Percentiles rank a stretch among this genome's conserved stretches.
These are phyloP conservation scores for Chroicocephalus ridibundus DNA, from an alignment of 2,113 vertebrate species.

Conservation along the genomic window DNA sequence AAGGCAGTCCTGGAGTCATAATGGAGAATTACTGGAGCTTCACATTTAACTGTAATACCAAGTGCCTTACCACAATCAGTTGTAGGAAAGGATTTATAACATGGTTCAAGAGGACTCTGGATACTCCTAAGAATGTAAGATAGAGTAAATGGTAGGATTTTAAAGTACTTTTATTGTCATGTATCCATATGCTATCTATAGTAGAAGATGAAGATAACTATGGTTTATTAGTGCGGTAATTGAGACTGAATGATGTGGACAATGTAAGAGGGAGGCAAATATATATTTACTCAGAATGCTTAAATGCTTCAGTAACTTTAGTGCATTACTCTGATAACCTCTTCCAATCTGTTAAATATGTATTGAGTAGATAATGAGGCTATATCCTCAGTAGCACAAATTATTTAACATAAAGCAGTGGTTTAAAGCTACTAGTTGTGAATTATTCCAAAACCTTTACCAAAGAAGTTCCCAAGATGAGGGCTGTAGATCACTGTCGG, in stretches of 20 bases:
- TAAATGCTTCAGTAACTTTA: conserved; percentile 53
- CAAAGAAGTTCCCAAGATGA: neutral
- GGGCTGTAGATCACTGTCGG: neutral
- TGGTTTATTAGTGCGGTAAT: conserved; percentile 49
- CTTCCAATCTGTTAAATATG: conserved; percentile 49
- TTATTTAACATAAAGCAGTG: conserved; percentile 12
- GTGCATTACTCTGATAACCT: conserved; percentile 45
- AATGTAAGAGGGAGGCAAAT: conserved; percentile 40
- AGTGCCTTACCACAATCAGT: neutral
- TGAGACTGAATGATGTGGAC: conserved; percentile 24
- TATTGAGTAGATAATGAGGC: conserved; percentile 38
- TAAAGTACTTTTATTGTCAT: conserved; percentile 5
- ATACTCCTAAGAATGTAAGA: neutral
- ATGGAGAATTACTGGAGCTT: conserved; percentile 13
- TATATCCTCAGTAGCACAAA: neutral
- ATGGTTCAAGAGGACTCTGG: neutral
- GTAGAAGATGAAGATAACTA: conserved; percentile 1
- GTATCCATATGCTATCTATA: neutral
- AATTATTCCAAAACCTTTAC: conserved; percentile 25
- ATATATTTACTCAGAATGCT: conserved; percentile 55
- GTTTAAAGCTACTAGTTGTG: conserved; percentile 10
- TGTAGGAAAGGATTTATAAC: neutral
- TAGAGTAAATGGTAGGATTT: neutral
- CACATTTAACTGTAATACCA: neutral
- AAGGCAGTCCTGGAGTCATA: neutral